phyloP scores from a whole-genome alignment of 2,888 invertebrate genomes.

The Syritta pipiens region DNA sequence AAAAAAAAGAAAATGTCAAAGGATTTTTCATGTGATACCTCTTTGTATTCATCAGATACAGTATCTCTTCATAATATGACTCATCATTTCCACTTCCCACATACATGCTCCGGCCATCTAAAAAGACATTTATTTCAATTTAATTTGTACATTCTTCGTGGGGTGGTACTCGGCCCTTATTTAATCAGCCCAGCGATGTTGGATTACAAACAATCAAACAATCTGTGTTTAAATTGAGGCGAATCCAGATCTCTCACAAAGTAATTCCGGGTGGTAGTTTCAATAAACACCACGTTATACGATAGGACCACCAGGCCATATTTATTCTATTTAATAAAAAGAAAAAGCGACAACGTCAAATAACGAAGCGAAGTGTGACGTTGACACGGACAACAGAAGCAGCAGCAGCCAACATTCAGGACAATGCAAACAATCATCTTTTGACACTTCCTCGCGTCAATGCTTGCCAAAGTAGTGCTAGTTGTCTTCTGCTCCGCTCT shows the following conservation, averaged over 20 bases:
- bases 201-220: conserved; percentile 35
- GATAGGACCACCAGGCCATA: conserved; percentile 25
- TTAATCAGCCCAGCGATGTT: conserved; percentile 5
- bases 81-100: neutral
- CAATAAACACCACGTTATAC: conserved; percentile 23
- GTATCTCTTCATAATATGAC: conserved; percentile 41
- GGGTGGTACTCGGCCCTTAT: conserved; percentile 23
- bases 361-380: conserved; percentile 10
- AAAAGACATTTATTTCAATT: conserved; percentile 51
- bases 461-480: conserved; percentile 39
- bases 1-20: conserved; percentile 18
- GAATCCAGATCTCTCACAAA: conserved; percentile 37
- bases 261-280: conserved; percentile 25
- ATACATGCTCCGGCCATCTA: neutral
- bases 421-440: conserved; percentile 59
- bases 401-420: conserved; percentile 28
- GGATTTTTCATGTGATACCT: conserved; percentile 39
- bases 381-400: conserved; percentile 17
- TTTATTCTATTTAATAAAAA: conserved; percentile 52
- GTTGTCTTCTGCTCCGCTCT: conserved; percentile 19
- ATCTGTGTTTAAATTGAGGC: conserved; percentile 38
- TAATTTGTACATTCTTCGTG: conserved; percentile 36
- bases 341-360: conserved; percentile 28
- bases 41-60: conserved; percentile 55
- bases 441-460: conserved; percentile 56